Conservation (phyloP, 2,113 vertebrate genomes). For the Coptodon rendalli region DNA sequence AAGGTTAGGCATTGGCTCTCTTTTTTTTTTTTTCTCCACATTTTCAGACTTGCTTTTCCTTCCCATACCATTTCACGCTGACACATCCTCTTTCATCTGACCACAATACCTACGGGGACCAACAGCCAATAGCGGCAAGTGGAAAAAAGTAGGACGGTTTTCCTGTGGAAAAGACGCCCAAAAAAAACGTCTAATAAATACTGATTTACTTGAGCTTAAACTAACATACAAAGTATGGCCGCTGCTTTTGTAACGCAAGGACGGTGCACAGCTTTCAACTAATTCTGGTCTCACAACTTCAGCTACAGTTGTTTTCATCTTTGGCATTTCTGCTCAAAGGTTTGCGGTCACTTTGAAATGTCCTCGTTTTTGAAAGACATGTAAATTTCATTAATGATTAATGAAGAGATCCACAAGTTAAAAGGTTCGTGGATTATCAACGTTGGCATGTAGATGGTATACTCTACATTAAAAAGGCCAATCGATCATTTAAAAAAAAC, state of each 20-base stretch:
- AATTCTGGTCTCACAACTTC: not conserved
- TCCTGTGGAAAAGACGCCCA: not conserved
- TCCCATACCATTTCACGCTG: slow-evolving; percentile 9
- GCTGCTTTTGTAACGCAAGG: not conserved
- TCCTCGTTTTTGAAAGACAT: not conserved
- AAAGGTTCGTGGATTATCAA: not conserved
- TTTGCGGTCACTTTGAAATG: not conserved
- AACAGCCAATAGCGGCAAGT: not conserved
- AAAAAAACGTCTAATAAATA: not conserved
- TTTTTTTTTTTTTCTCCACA: not conserved
- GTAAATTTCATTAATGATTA: not conserved
- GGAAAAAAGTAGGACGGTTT: not conserved
- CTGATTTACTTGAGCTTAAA: not conserved
- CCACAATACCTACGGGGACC: not conserved
- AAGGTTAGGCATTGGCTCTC: not conserved
- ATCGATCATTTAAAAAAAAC: rapidly evolving
- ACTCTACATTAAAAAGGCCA: not conserved
- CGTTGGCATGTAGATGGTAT: not conserved
- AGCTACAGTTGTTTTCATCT: not conserved
- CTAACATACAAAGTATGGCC: not conserved
- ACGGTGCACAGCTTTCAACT: not conserved
- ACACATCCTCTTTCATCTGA: slow-evolving; percentile 12
- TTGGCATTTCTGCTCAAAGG: not conserved
- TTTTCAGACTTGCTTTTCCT: slow-evolving; percentile 3
- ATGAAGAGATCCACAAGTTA: not conserved